Conservation (phyloP, 1,140 invertebrate species). For the Holcopasites calliopsidis region DNA sequence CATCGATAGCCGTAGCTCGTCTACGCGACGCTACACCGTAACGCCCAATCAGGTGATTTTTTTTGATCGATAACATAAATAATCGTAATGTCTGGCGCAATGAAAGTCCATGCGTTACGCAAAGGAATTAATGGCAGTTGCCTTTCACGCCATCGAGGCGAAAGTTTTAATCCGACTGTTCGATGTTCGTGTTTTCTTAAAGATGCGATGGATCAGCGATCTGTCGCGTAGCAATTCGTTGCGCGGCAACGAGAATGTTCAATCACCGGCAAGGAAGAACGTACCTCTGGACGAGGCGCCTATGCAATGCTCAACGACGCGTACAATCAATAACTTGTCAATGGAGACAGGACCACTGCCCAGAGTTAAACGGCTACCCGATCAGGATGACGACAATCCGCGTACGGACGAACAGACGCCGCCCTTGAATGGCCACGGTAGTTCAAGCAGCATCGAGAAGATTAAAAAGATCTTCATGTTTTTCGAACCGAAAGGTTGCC, state of each 20-base stretch:
- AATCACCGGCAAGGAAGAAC: conserved; percentile 65
- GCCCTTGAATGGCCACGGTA: conserved; percentile 71
- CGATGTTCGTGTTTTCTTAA: not conserved
- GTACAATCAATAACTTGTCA: conserved; percentile 78
- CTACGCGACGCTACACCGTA: conserved; percentile 71
- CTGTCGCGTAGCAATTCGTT: conserved; percentile 77
- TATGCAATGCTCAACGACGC: conserved; percentile 71
- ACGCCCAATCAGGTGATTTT: conserved; percentile 70
- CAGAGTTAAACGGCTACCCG: conserved; percentile 73
- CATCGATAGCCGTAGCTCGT: conserved; percentile 77
- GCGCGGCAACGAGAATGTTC: conserved; percentile 73
- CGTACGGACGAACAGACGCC: conserved; percentile 68
- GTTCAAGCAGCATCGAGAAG: conserved; percentile 73
- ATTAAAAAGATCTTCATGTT: conserved; percentile 84
- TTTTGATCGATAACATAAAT: too few species aligned
- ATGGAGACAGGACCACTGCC: conserved; percentile 75
- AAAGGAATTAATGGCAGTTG: too few species aligned
- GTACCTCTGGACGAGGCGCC: conserved; percentile 70
- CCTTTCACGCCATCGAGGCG: too few species aligned
- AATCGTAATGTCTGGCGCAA: too few species aligned
- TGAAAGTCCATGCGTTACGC: too few species aligned
- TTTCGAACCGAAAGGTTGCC: conserved; percentile 88
- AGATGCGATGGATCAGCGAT: conserved; percentile 79
- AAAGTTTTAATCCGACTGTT: not conserved
- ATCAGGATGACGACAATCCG: conserved; percentile 69